Evolutionary conservation across 2,888 invertebrate species (phyloP).

Genomic region (Timema podura): DNA sequence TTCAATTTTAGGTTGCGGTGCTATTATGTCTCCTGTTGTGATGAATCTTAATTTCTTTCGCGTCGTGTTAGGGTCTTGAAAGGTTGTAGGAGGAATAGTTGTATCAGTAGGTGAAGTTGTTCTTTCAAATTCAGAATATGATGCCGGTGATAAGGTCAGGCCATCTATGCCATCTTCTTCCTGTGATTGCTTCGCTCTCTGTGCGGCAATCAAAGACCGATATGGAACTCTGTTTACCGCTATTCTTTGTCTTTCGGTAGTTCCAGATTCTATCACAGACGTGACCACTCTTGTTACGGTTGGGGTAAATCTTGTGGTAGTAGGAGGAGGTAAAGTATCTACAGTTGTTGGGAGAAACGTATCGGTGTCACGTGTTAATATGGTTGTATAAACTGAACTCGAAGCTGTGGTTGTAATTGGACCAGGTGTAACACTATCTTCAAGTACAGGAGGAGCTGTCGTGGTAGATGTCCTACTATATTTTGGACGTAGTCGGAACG

Average conservation of each 20-base stretch:
- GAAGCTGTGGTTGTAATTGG: too few species aligned
- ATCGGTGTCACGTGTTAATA: conserved; percentile 19
- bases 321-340: conserved; percentile 26
- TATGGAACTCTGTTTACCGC: conserved; percentile 25
- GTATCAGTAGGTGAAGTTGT: conserved; percentile 6
- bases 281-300: conserved; percentile 47
- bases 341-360: conserved; percentile 21
- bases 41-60: conserved; percentile 8
- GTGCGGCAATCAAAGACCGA: conserved; percentile 17
- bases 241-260: conserved; percentile 48
- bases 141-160: not conserved
- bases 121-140: not conserved
- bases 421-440: conserved; percentile 13
- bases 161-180: too few species aligned
- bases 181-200: conserved; percentile 9
- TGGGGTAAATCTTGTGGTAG: conserved; percentile 33
- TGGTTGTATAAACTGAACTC: too few species aligned
- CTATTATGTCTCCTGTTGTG: conserved; percentile 10
- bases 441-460: not conserved
- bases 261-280: conserved; percentile 46
- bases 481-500: too few species aligned
- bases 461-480: too few species aligned
- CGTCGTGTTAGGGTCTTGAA: conserved; percentile 1
- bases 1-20: conserved; percentile 18
- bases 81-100: not conserved